Conservation (phyloP, 2,888 invertebrate species). For the Drosophila ezoana region DNA sequence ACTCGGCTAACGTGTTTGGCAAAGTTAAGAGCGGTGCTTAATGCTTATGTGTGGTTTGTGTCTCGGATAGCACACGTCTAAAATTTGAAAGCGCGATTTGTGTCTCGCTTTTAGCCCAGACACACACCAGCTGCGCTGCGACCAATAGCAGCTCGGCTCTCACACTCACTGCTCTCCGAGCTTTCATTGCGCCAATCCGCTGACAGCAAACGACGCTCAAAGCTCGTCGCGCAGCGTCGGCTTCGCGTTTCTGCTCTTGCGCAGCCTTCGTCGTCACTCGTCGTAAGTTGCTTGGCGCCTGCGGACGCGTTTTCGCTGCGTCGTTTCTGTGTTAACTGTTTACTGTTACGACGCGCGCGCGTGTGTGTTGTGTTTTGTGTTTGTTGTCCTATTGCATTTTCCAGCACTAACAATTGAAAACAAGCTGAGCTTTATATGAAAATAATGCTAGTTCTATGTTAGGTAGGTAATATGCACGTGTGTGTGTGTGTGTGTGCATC, state of each 20-base stretch:
- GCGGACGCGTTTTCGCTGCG: constrained; percentile 51
- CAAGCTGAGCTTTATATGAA: constrained; percentile 1
- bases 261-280: constrained; percentile 46
- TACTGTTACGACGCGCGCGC: too few relatives aligned
- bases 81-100: background rate
- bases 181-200: constrained; percentile 41
- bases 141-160: constrained; percentile 22
- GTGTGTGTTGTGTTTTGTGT: constrained; percentile 17
- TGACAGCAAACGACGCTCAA: constrained; percentile 10
- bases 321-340: background rate
- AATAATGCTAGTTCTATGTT: constrained; percentile 42
- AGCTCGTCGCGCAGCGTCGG: constrained; percentile 48
- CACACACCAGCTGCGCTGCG: constrained; percentile 19
- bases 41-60: constrained; percentile 28
- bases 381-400: constrained; percentile 1
- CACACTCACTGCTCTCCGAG: constrained; percentile 23
- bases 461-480: constrained; percentile 47
- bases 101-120: constrained; percentile 22
- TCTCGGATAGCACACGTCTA: constrained; percentile 6
- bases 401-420: constrained; percentile 15
- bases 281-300: constrained; percentile 42
- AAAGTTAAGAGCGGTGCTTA: too few relatives aligned
- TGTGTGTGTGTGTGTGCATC: constrained; percentile 14
- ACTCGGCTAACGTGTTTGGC: too few relatives aligned
- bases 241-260: constrained; percentile 30